Evolutionary conservation across 2,888 invertebrate species (phyloP).

Genomic region (Thecocarcelia acutangulata): DNA sequence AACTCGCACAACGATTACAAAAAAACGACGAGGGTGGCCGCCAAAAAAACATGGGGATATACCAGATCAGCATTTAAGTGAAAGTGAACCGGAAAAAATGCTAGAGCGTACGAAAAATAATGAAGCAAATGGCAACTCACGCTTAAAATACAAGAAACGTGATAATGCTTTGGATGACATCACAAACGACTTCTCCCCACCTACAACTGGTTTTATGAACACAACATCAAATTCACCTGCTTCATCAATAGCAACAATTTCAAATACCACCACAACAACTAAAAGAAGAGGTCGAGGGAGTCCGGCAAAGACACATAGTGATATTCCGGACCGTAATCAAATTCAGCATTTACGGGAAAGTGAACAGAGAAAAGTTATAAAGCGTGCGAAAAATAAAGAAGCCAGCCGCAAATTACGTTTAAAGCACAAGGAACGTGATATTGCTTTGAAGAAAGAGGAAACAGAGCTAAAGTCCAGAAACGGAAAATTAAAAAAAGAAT

Average conservation of each 20-base stretch:
- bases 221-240: constrained; percentile 75
- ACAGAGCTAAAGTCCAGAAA: constrained; percentile 43
- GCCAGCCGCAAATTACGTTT: constrained; percentile 78
- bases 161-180: no score
- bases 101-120: constrained; percentile 79
- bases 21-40: constrained; percentile 77
- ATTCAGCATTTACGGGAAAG: constrained; percentile 73
- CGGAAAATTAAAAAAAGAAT: constrained; percentile 41
- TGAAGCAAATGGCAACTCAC: constrained; percentile 78
- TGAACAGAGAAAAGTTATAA: constrained; percentile 75
- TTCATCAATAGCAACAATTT: constrained; percentile 72
- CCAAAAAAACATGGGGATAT: constrained; percentile 78
- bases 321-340: constrained; percentile 75
- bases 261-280: constrained; percentile 26
- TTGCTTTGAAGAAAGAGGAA: constrained; percentile 70
- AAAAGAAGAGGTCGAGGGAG: constrained; percentile 75
- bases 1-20: constrained; percentile 40
- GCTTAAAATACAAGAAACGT: constrained; percentile 77
- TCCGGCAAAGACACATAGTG: constrained; percentile 79
- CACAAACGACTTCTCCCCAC: no score
- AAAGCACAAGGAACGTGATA: constrained; percentile 78
- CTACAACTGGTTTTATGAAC: constrained; percentile 69
- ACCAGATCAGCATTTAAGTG: constrained; percentile 74
- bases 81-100: constrained; percentile 74
- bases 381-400: constrained; percentile 79